phyloP scores from a whole-genome alignment of 1,140 invertebrate genomes.

The Calosoma granatense region DNA sequence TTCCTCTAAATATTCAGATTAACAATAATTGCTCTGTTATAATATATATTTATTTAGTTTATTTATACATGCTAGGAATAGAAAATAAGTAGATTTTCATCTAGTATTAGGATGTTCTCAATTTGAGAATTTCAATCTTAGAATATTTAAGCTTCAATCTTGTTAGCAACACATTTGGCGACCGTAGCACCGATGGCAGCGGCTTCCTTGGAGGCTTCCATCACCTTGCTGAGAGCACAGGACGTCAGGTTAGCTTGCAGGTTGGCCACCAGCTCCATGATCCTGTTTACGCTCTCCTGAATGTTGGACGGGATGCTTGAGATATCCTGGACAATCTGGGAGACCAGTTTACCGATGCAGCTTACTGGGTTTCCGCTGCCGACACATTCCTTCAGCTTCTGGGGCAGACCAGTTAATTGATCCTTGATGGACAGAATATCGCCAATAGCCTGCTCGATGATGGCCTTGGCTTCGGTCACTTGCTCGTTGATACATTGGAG shows the following conservation, averaged over 20 bases:
- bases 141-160: background rate
- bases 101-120: too few species aligned
- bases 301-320: background rate
- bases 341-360: background rate
- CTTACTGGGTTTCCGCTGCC: background rate
- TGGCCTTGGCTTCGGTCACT: background rate
- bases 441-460: background rate
- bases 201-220: background rate
- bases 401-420: background rate
- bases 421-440: background rate
- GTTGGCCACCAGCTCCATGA: background rate
- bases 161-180: constrained; percentile 12
- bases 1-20: too few species aligned
- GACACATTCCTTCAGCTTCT: background rate
- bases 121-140: too few species aligned
- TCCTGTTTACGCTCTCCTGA: background rate
- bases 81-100: too few species aligned
- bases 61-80: too few species aligned
- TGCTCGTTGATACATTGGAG: background rate
- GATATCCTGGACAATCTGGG: background rate
- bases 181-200: background rate
- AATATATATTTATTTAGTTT: too few species aligned
- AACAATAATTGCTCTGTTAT: too few species aligned
- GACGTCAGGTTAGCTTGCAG: background rate
- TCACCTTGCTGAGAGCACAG: background rate